A percentile compares a stretch with the other conserved stretches of the same genome.
phyloP scores from a whole-genome alignment of 2,113 vertebrate species.

The Alectura lathami region DNA sequence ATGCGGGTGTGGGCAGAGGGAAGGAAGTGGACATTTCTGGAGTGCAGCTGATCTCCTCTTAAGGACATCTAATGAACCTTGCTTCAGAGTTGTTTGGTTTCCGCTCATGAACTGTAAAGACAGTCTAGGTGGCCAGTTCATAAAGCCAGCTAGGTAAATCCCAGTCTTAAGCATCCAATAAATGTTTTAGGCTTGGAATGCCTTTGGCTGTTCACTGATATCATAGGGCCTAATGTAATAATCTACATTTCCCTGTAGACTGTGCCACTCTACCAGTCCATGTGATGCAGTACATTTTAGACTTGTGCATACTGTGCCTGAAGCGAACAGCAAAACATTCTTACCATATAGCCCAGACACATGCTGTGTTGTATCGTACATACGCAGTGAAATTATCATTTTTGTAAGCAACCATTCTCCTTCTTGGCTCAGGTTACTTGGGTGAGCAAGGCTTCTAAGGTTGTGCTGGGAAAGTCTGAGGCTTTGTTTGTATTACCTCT shows the following conservation, averaged over 20 bases:
- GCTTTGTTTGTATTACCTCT: neutral
- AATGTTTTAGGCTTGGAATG: neutral
- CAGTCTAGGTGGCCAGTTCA: neutral
- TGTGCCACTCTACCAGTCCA: neutral
- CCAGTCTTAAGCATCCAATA: neutral
- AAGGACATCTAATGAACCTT: neutral
- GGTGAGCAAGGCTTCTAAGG: neutral
- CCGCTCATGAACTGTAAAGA: neutral
- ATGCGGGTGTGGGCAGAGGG: neutral
- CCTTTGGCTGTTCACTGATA: neutral
- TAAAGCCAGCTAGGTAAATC: neutral
- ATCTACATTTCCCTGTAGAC: neutral
- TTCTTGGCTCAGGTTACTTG: neutral
- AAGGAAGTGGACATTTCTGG: neutral
- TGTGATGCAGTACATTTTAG: neutral
- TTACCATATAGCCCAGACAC: neutral
- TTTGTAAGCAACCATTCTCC: neutral
- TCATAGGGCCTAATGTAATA: neutral
- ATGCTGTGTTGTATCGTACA: neutral
- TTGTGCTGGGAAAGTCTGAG: neutral
- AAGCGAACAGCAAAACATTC: neutral
- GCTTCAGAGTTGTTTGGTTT: neutral
- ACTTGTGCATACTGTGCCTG: neutral
- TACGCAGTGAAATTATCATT: neutral
- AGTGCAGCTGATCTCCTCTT: neutral